phyloP scores from a whole-genome alignment of 2,888 invertebrate genomes.

The Pterobdella sp. region DNA sequence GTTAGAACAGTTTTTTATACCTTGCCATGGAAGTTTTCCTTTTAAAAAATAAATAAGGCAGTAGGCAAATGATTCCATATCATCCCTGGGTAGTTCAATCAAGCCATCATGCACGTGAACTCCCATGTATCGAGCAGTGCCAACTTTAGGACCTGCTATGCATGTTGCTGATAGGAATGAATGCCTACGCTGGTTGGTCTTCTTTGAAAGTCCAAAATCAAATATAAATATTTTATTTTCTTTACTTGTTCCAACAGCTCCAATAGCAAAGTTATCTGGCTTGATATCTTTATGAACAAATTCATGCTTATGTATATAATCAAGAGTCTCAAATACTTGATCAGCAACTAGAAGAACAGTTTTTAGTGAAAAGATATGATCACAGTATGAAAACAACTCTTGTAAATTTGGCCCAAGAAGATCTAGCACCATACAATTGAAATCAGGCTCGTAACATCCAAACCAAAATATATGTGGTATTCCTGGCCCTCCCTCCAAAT shows the following conservation, averaged over 20 bases:
- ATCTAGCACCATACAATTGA: conserved; percentile 34
- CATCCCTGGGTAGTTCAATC: conserved; percentile 33
- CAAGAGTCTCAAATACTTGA: conserved; percentile 47
- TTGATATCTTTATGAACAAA: conserved; percentile 89
- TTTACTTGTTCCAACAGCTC: conserved; percentile 6
- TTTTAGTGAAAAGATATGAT: conserved; percentile 31
- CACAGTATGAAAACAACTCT: conserved; percentile 31
- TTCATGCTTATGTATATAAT: conserved; percentile 90
- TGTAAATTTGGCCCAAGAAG: conserved; percentile 33
- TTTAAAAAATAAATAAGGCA: conserved; percentile 33
- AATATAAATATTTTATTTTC: conserved; percentile 41
- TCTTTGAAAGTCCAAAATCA: conserved; percentile 51
- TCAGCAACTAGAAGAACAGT: conserved; percentile 33
- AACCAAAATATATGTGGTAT: conserved; percentile 34
- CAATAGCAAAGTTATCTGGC: conserved; percentile 53
- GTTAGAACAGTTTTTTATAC: conserved; percentile 21
- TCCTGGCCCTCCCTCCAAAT: conserved; percentile 35
- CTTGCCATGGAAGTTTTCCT: conserved; percentile 37
- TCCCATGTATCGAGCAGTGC: conserved; percentile 34
- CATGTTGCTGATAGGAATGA: conserved; percentile 36
- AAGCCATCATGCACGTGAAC: conserved; percentile 32
- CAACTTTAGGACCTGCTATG: conserved; percentile 32
- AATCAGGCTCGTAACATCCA: conserved; percentile 32
- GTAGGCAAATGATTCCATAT: conserved; percentile 35
- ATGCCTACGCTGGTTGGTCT: conserved; percentile 34